Percentiles rank a stretch among this genome's conserved stretches.
phyloP scores from a whole-genome alignment of 2,113 vertebrate genomes.

The Otis tarda region DNA sequence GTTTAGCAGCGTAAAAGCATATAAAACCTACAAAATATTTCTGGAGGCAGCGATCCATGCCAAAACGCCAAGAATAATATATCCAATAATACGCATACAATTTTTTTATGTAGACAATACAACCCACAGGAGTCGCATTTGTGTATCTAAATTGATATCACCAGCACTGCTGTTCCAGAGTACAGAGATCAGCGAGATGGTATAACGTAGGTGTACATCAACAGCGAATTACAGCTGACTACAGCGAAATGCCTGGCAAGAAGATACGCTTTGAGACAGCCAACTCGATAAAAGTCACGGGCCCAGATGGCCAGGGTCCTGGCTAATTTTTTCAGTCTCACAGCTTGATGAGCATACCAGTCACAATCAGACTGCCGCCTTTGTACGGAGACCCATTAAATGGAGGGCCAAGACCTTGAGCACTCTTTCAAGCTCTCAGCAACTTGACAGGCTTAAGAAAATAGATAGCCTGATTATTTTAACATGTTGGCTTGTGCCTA shows the following conservation, averaged over 20 bases:
- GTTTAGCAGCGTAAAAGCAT: constrained; percentile 31
- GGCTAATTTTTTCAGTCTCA: neutral
- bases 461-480: neutral
- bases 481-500: neutral
- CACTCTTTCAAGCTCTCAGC: neutral
- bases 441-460: fast-evolving
- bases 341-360: neutral
- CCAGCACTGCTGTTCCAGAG: neutral
- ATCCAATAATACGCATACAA: neutral
- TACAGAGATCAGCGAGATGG: neutral
- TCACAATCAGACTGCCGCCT: neutral
- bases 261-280: neutral
- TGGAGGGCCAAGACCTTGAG: fast-evolving
- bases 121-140: neutral
- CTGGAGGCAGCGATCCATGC: constrained; percentile 35
- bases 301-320: neutral
- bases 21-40: constrained; percentile 49
- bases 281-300: neutral
- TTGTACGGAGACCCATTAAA: neutral
- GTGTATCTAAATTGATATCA: neutral
- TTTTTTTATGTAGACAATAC: neutral
- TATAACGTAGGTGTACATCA: neutral
- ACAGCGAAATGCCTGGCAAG: neutral
- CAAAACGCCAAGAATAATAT: constrained; percentile 37
- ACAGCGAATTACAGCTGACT: neutral